These are phyloP conservation scores for Meriones psammophilus DNA, from an alignment of 2,797 vertebrate species.

Conservation along the genomic window DNA sequence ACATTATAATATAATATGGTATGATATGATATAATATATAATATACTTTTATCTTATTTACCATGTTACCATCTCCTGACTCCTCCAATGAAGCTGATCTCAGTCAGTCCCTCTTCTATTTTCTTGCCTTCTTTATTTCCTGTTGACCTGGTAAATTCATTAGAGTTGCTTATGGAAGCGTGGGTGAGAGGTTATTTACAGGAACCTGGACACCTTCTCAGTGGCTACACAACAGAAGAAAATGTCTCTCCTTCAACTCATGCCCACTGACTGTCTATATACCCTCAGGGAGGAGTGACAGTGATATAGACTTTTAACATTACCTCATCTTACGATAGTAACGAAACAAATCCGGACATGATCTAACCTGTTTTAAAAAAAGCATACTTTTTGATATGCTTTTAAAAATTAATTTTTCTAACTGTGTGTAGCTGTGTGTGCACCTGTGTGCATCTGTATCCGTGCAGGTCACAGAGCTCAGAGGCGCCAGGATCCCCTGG, in stretches of 20 bases:
- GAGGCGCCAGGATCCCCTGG: not conserved
- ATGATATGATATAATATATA: not conserved
- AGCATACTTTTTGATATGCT: not conserved
- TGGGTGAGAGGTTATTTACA: not conserved
- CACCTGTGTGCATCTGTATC: not conserved
- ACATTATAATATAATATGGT: not conserved
- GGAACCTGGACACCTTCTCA: not conserved
- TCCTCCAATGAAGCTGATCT: not conserved
- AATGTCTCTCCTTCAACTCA: not conserved
- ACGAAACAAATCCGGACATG: constrained; percentile 42
- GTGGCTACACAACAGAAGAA: not conserved
- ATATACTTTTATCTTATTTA: not conserved
- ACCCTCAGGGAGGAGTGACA: not conserved
- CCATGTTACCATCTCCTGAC: not conserved
- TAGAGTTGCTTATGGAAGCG: not conserved
- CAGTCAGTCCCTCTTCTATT: not conserved
- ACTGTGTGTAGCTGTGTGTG: not conserved
- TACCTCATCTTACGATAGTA: not conserved
- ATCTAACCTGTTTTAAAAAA: constrained; percentile 27
- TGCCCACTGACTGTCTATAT: not conserved
- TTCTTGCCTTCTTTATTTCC: not conserved
- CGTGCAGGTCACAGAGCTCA: not conserved
- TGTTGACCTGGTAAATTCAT: not conserved
- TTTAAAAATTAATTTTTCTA: not conserved
- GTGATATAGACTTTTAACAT: not conserved